Base-by-base conservation (phyloP, 2,113 vertebrate genomes). In the Trachemys scripta region DNA sequence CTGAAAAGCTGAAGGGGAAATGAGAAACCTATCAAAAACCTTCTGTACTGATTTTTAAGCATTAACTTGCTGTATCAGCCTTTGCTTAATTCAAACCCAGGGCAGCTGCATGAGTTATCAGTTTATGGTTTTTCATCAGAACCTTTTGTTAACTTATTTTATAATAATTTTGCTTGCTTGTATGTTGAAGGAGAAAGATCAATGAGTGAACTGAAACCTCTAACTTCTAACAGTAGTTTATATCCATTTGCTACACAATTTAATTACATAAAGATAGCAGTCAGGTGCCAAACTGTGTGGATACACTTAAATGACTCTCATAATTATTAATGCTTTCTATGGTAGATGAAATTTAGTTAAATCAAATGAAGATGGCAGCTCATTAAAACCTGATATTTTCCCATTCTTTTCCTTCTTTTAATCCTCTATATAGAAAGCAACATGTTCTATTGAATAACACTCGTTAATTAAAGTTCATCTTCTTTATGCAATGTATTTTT, bases 391-490 rank as follows among this genome's bases (percentile, higher is more conserved):
- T 92, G n/a, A 88, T 90, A 56, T 97, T 96, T 95, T 69, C 87
- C 56, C 85, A 79, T 97, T 96, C 80, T 45, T 97, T 95, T 97
- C 95, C 95, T 93, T 97, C 96, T 97, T 95, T 98, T 94, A 94
- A 84, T 97, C 96, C 97, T 93, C 85, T 29, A 8, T 92, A 75
- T 75, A 65, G 62, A 91, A 80, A 91, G 53, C 90, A 90, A 90
- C 93, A 96, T 96, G 95, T 96, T 98, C 94, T 88, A 31, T 97
- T 97, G 98, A 98, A 97, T 97, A 96, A 96, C 96, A 95, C 91
- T 88, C 49, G 45, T 59, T 96, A 92, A 96, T 91, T 97, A 90
- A 97, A 93, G 88, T 94, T 90, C 90, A 24, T 95, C 92, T 53
- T 97, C 87, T 96, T 93, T 91, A 90, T 84, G 91, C 87, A 88